Evolutionary conservation across 2,113 vertebrate species (phyloP).

Genomic region (Polyodon spathula): DNA sequence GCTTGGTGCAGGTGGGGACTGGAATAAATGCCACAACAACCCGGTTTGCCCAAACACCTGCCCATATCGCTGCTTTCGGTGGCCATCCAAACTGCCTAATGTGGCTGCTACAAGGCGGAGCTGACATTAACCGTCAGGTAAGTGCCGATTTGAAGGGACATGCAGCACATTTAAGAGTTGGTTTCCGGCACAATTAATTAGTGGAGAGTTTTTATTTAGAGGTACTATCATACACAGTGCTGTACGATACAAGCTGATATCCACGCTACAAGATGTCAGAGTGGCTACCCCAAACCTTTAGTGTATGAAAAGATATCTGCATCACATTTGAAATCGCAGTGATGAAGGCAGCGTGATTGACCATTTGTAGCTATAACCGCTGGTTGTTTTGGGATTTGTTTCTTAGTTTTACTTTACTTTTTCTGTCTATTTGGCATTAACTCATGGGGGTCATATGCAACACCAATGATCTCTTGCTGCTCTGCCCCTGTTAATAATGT

Average conservation of each 20-base stretch:
- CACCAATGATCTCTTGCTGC: too few species aligned
- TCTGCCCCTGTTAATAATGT: too few species aligned
- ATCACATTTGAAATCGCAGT: too few species aligned
- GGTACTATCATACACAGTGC: too few species aligned
- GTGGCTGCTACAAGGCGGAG: slow-evolving; percentile 87
- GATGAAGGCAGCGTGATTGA: too few species aligned
- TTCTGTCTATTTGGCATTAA: neutral
- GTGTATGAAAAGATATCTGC: too few species aligned
- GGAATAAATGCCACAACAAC: slow-evolving; percentile 77
- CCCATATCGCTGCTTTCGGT: slow-evolving; percentile 86
- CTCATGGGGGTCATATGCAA: neutral
- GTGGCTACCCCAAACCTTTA: too few species aligned
- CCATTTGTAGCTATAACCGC: too few species aligned
- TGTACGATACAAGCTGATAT: too few species aligned
- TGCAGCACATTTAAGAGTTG: neutral
- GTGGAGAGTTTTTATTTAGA: too few species aligned
- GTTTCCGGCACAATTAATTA: neutral
- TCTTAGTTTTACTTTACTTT: neutral
- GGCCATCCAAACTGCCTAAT: slow-evolving; percentile 84
- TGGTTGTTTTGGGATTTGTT: too few species aligned
- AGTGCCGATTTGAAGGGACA: slow-evolving; percentile 5
- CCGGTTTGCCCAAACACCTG: slow-evolving; percentile 83
- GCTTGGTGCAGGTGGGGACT: slow-evolving; percentile 80
- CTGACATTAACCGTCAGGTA: slow-evolving; percentile 88
- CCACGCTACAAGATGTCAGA: too few species aligned